Percentiles rank a stretch among this genome's conserved stretches.
Evolutionary conservation across 2,113 vertebrate species (phyloP).

Genomic region (Thamnaconus septentrionalis): DNA sequence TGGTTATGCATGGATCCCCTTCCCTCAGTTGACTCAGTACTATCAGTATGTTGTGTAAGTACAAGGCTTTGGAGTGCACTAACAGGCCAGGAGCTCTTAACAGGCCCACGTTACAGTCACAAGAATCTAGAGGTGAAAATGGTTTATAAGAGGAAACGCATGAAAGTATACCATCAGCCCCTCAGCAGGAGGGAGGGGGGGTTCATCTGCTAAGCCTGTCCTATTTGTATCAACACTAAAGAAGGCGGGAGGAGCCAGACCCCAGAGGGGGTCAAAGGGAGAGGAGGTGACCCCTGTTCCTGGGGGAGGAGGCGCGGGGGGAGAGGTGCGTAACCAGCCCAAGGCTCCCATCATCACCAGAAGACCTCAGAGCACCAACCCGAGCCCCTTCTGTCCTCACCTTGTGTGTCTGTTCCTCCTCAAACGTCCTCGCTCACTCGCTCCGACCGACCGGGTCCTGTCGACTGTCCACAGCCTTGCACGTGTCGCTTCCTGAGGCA

Average conservation of each 20-base stretch:
- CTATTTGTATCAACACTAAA: conserved; percentile 74
- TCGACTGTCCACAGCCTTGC: conserved; percentile 43
- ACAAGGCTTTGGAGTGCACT: conserved; percentile 2
- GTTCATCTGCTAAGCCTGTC: conserved; percentile 66
- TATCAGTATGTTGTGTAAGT: conserved; percentile 26
- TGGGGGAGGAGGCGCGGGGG: conserved; percentile 74
- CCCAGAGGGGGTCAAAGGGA: conserved; percentile 75
- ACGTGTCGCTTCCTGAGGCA: conserved; percentile 49
- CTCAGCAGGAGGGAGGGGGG: conserved; percentile 14
- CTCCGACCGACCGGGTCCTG: conserved; percentile 44
- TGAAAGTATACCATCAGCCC: conserved; percentile 39
- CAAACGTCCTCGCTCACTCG: conserved; percentile 54
- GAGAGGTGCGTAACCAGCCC: conserved; percentile 76
- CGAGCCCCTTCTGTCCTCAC: conserved; percentile 57
- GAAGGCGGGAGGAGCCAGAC: conserved; percentile 67
- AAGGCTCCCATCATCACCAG: conserved; percentile 59
- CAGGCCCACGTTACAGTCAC: not conserved
- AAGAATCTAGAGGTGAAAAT: conserved; percentile 18
- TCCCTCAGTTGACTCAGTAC: conserved; percentile 13
- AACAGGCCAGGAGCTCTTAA: not conserved
- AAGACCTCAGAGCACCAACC: conserved; percentile 65
- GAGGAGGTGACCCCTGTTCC: conserved; percentile 76
- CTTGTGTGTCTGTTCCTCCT: conserved; percentile 57
- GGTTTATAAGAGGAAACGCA: conserved; percentile 16
- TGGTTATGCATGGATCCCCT: conserved; percentile 23